Evolutionary conservation across 2,113 vertebrate genomes (phyloP).

Genomic region (Coptodon rendalli): DNA sequence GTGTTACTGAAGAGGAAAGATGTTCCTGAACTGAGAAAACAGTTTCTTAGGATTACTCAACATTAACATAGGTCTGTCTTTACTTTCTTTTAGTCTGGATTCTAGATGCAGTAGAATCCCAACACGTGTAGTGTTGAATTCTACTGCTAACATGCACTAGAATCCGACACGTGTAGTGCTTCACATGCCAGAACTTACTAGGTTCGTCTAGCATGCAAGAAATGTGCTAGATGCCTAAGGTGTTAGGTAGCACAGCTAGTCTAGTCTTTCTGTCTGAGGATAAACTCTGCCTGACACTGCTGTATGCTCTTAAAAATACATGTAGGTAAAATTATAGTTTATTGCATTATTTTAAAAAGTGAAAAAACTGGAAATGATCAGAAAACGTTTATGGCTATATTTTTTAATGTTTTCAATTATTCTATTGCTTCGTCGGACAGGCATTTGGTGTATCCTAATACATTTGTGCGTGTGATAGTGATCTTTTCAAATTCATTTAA

Average conservation of each 20-base stretch:
- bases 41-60: not conserved
- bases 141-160: not conserved
- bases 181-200: not conserved
- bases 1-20: not conserved
- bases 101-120: not conserved
- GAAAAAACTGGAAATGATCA: not conserved
- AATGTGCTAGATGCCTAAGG: not conserved
- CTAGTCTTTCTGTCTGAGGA: not conserved
- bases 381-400: not conserved
- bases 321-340: not conserved
- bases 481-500: not conserved
- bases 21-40: not conserved
- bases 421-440: not conserved
- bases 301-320: not conserved
- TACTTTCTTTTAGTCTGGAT: not conserved
- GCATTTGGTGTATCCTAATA: not conserved
- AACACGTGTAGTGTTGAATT: not conserved
- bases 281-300: not conserved
- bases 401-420: not conserved
- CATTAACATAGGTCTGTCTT: not conserved
- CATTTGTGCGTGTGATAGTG: fast-evolving
- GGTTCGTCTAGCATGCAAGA: not conserved
- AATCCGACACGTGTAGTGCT: not conserved
- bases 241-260: not conserved
- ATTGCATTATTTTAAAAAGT: not conserved